Evolutionary conservation across 1,140 invertebrate genomes (phyloP).

Genomic region (Lordiphosa stackelbergi): DNA sequence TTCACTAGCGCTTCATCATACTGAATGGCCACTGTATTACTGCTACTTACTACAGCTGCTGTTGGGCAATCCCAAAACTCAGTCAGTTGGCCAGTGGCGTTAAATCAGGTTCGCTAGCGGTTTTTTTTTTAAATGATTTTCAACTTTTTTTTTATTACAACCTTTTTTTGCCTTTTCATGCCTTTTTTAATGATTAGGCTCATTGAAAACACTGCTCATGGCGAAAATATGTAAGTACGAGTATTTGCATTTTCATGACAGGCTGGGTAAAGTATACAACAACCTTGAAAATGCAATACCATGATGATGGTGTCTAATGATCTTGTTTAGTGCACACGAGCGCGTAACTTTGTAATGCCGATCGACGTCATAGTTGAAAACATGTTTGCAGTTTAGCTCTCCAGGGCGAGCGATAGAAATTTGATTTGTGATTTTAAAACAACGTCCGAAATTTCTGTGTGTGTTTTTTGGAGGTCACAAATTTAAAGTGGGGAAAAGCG

Average conservation of each 20-base stretch:
- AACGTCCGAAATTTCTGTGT: constrained; percentile 16
- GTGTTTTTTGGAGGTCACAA: constrained; percentile 23
- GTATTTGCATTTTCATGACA: constrained; percentile 67
- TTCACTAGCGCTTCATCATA: neutral
- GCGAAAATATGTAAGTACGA: constrained; percentile 18
- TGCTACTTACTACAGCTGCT: constrained; percentile 22
- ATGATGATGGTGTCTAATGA: constrained; percentile 56
- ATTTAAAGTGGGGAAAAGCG: constrained; percentile 19
- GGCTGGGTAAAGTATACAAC: constrained; percentile 21
- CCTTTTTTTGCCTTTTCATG: constrained; percentile 44
- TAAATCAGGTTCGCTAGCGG: constrained; percentile 53
- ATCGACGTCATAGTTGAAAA: constrained; percentile 16
- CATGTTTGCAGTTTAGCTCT: constrained; percentile 23
- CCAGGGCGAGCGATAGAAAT: constrained; percentile 19
- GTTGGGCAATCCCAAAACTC: constrained; percentile 34
- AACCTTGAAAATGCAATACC: constrained; percentile 60
- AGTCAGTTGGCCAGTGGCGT: constrained; percentile 33
- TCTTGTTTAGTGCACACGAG: constrained; percentile 21
- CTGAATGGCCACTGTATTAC: constrained; percentile 4
- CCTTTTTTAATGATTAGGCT: constrained; percentile 56
- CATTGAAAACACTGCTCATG: constrained; percentile 58
- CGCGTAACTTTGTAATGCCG: constrained; percentile 6
- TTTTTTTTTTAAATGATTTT: constrained; percentile 20
- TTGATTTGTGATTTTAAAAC: constrained; percentile 21
- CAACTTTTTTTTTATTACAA: constrained; percentile 5